phyloP scores from a whole-genome alignment of 1,140 invertebrate genomes.

The Lethocerus indicus region DNA sequence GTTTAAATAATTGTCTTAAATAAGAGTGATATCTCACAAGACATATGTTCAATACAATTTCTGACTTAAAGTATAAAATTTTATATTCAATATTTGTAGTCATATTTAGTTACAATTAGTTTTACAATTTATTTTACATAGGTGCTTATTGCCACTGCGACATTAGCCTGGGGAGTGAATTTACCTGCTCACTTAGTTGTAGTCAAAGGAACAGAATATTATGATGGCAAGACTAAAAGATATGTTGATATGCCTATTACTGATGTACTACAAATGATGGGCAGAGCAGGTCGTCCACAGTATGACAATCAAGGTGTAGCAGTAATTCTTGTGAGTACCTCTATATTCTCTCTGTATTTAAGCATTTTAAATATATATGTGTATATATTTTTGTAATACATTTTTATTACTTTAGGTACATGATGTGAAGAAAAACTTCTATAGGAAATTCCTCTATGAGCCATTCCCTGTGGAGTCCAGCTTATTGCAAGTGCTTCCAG shows the following conservation, averaged over 20 bases:
- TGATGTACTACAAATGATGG: slow-evolving; percentile 98
- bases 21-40: no score
- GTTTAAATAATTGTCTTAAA: no score
- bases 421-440: slow-evolving; percentile 97
- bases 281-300: slow-evolving; percentile 88
- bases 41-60: no score
- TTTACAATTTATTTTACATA: slow-evolving; percentile 21
- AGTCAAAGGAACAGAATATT: slow-evolving; percentile 89
- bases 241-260: slow-evolving; percentile 99
- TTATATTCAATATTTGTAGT: no score
- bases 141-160: slow-evolving; percentile 93
- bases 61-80: no score
- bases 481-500: slow-evolving; percentile 73
- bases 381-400: neutral
- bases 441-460: slow-evolving; percentile 97
- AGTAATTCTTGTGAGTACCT: slow-evolving; percentile 55
- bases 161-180: slow-evolving; percentile 97
- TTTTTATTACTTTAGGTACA: slow-evolving; percentile 38
- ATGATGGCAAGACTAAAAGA: slow-evolving; percentile 86
- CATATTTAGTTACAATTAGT: neutral
- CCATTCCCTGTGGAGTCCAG: slow-evolving; percentile 98
- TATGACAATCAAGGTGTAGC: slow-evolving; percentile 92
- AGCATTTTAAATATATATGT: neutral
- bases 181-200: slow-evolving; percentile 87
- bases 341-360: no score